Evolutionary conservation across 2,113 vertebrate genomes (phyloP).

Genomic region (Otus sunia): DNA sequence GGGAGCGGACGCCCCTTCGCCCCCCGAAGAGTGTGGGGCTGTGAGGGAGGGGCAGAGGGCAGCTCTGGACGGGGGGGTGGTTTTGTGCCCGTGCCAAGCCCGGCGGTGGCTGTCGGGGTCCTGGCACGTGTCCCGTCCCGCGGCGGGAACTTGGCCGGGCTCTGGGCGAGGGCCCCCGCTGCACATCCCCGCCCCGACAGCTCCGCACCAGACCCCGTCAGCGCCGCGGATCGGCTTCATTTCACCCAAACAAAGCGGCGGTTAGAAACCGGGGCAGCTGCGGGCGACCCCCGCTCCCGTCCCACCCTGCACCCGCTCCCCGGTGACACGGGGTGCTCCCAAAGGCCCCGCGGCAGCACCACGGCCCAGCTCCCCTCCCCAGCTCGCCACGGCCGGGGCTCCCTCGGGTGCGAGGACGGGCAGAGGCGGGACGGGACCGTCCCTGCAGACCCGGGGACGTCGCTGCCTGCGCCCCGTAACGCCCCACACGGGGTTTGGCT

Average conservation of each 20-base stretch:
- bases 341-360: too few species aligned
- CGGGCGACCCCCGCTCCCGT: too few species aligned
- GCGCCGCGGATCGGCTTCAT: background rate
- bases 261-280: too few species aligned
- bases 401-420: fast-evolving
- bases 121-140: background rate
- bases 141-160: background rate
- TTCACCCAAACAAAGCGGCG: too few species aligned
- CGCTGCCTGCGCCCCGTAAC: fast-evolving
- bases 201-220: background rate
- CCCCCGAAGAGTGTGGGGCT: too few species aligned
- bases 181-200: background rate
- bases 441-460: background rate
- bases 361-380: fast-evolving
- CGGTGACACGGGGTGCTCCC: too few species aligned
- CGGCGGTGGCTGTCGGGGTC: background rate
- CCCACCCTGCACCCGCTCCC: too few species aligned
- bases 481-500: fast-evolving
- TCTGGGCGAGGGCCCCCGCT: background rate
- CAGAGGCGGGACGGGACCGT: background rate
- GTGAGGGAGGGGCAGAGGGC: background rate
- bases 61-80: background rate
- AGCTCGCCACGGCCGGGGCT: fast-evolving
- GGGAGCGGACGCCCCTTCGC: fast-evolving
- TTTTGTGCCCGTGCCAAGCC: background rate